These are phyloP conservation scores for Otus sunia DNA, from an alignment of 2,113 vertebrate genomes.

Conservation along the genomic window DNA sequence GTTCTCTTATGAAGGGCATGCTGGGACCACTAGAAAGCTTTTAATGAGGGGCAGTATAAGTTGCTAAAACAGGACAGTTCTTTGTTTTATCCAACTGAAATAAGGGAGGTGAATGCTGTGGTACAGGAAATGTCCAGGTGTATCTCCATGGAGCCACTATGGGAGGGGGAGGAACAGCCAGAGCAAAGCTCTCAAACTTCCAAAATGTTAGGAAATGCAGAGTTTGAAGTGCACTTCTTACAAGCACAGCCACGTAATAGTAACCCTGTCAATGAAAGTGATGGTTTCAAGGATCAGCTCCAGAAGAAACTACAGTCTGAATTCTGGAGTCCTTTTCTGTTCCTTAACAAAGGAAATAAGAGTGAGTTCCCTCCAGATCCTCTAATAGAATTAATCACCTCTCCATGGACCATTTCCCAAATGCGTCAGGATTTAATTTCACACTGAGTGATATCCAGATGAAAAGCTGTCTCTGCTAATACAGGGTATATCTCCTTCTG, in stretches of 20 bases:
- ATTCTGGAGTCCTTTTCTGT: neutral
- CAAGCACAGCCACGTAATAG: neutral
- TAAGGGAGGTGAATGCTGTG: neutral
- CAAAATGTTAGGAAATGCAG: neutral
- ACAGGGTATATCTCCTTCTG: neutral
- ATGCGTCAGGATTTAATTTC: slow-evolving; percentile 44
- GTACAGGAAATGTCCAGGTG: neutral
- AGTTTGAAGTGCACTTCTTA: neutral
- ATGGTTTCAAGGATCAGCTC: neutral
- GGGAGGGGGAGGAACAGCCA: neutral
- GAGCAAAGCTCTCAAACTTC: neutral
- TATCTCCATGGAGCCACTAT: neutral
- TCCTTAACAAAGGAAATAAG: neutral
- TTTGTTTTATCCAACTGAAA: neutral
- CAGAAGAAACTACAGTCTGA: neutral
- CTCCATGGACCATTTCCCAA: slow-evolving; percentile 21
- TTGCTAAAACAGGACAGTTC: neutral
- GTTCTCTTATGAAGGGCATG: neutral
- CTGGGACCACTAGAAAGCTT: neutral
- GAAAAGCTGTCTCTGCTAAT: neutral
- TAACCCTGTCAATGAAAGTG: neutral
- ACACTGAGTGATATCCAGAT: neutral
- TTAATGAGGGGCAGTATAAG: neutral
- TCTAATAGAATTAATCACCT: slow-evolving; percentile 18
- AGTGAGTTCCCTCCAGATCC: neutral